A percentile compares a stretch with the other conserved stretches of the same genome.
Conservation (phyloP, 2,888 invertebrate genomes). For the Polietes domitor region DNA sequence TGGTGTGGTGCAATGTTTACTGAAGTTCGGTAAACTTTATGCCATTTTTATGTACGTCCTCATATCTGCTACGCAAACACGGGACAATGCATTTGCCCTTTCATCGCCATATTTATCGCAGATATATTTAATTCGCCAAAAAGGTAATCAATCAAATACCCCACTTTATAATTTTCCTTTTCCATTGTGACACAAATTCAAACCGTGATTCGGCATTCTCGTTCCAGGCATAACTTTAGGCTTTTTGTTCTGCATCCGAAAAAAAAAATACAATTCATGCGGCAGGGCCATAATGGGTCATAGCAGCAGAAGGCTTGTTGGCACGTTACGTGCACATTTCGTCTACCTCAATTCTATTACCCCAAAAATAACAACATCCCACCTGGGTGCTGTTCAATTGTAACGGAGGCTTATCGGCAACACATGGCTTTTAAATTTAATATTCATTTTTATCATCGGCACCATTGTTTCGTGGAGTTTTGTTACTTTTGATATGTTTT, state of each 20-base stretch:
- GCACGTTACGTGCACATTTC: no score
- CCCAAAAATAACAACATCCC: not conserved
- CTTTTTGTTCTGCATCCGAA: not conserved
- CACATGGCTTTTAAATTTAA: conserved; percentile 5
- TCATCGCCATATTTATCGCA: not conserved
- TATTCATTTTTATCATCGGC: conserved; percentile 1
- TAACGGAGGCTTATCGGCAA: not conserved
- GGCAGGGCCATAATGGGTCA: not conserved
- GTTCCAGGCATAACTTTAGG: not conserved
- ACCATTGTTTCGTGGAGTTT: not conserved
- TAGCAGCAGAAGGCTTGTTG: not conserved
- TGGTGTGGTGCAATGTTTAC: no score
- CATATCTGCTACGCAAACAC: no score
- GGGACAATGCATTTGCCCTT: not conserved
- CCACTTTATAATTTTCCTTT: not conserved
- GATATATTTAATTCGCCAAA: not conserved
- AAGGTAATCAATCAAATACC: conserved; percentile 2
- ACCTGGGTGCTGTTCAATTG: not conserved
- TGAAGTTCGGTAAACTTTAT: no score
- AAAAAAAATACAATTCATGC: not conserved
- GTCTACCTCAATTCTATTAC: not conserved
- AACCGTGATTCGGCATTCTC: not conserved
- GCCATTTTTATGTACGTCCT: no score
- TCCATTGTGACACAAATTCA: not conserved
- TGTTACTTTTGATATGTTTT: not conserved